Evolutionary conservation across 2,888 invertebrate species (phyloP), one percentile per base, ranked within the genome.

Genomic region (Cheilosia impressa): DNA sequence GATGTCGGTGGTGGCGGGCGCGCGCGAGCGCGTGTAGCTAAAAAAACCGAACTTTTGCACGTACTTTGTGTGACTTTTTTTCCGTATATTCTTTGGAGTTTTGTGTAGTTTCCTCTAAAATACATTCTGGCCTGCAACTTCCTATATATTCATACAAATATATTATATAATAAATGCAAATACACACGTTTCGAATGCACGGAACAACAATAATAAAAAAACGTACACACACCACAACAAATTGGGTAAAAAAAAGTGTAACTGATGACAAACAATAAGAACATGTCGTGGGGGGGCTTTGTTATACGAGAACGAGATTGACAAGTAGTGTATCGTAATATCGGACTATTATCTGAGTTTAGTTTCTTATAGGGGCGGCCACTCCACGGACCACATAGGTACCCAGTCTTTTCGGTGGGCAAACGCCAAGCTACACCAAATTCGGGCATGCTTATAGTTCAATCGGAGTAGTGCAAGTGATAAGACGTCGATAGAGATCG

Each of bases 151-250:
- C 68, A 50, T 34, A 62, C 66, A 65, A 58, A 63, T 58, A 34
- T 58, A 58, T 68, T 68, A 77, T 77, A 81, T 72, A 81, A 81
- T 47, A 58, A 85, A 81, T 81, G 62, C 71, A 85, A 85, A 85
- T 85, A 57, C 81, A 80, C 85, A 85, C 85, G 85, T 85, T 75
- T 72, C 68, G 50, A 77, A 62, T 85, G 71, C 71, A 80, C 62
- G 65, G 58, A 71, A 84, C 31, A 75, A 31, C 58, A 84, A 76
- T 9, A 65, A 27, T 15, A 71, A 55, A 17, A 55, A 68, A 60
- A 68, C 4, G 4, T 38, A 69, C 31, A 79, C 58, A 81, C 24
- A 63, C 27, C 60, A 50, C 62, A 72, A 76, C 22, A 81, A 65
- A 47, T 81, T 75, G 68, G 22, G 58, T 52, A 76, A 31, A 9